These are phyloP conservation scores for Malthinus seriepunctatus DNA, from an alignment of 2,888 invertebrate genomes.

Conservation along the genomic window DNA sequence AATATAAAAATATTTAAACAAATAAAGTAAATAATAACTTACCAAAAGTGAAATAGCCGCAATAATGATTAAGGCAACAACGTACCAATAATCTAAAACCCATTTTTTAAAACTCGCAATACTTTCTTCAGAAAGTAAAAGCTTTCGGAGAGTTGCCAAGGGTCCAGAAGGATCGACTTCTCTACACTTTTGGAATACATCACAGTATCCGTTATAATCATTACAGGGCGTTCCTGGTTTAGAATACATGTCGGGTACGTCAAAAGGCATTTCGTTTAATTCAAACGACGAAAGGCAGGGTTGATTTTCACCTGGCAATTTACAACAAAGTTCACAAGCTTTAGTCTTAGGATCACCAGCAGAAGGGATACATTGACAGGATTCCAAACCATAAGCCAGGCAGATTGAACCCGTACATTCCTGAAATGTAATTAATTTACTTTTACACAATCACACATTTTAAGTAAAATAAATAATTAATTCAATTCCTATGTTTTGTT, in stretches of 20 bases:
- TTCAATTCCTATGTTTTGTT: too few species aligned
- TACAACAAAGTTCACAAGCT: constrained; percentile 92
- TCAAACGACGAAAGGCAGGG: constrained; percentile 87
- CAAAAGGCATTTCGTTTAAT: constrained; percentile 87
- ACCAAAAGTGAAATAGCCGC: constrained; percentile 81
- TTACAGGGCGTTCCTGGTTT: constrained; percentile 95
- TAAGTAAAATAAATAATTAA: neutral
- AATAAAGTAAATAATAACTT: constrained; percentile 53
- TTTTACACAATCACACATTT: neutral
- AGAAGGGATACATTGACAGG: constrained; percentile 88
- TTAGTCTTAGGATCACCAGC: constrained; percentile 75
- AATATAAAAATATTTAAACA: constrained; percentile 30
- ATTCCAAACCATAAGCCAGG: constrained; percentile 92
- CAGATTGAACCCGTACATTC: constrained; percentile 99
- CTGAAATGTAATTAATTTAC: constrained; percentile 53
- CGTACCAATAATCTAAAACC: constrained; percentile 91
- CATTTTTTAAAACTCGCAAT: constrained; percentile 86
- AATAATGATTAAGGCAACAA: constrained; percentile 75
- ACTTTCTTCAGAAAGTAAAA: constrained; percentile 86
- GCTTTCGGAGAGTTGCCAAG: constrained; percentile 82
- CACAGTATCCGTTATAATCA: constrained; percentile 86
- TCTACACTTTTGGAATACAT: constrained; percentile 76
- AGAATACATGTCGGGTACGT: constrained; percentile 91
- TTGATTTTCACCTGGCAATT: constrained; percentile 78
- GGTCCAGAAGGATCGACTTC: constrained; percentile 95